Evolutionary conservation across 2,797 vertebrate genomes (phyloP), one percentile per base, ranked within the genome.

Genomic region (Microctenopoma steveboyesi): DNA sequence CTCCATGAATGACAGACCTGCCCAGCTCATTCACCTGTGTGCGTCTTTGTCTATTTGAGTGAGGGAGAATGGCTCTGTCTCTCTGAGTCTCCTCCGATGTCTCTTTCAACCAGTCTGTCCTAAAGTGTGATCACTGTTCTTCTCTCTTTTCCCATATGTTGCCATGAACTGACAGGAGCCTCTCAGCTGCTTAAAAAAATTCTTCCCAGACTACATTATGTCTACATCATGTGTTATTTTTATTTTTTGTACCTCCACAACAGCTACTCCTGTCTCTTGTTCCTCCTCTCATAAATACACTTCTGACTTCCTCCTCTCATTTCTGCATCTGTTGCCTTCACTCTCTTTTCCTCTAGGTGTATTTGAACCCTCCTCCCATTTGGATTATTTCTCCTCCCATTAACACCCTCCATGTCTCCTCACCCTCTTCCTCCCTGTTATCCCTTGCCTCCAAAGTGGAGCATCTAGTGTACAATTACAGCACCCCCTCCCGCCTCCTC

Each of bases 391-490:
- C 82, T 74, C 72, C 74, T 86, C 58, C 66, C 82, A 79, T 82
- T 76, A 77, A 81, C 81, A 78, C 76, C 64, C 46, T 62, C 62
- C 54, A 52, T 55, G 33, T 74, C 35, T 74, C 55, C 35, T 68
- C 50, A 63, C 60, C 51, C 49, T 64, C 71, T 52, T 71, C 54
- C 73, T 64, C 81, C 86, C 88, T 74, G 86, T 86, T 89, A 87
- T 89, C 86, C 78, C 88, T 87, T 67, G 82, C 81, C 70, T 71
- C 88, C 86, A 85, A 87, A 87, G 79, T 84, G 81, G 88, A 93
- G 93, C 92, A 91, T 88, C 93, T 90, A 91, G 93, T 94, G 92
- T 91, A 95, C 95, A 95, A 95, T 95, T 95, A 95, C 94, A 91
- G 91, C 92, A 61, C 89, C 91, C 77, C 63, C 72, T 58, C 54